Conservation (phyloP, 2,888 invertebrate species). For the Drosophila mercatorum region DNA sequence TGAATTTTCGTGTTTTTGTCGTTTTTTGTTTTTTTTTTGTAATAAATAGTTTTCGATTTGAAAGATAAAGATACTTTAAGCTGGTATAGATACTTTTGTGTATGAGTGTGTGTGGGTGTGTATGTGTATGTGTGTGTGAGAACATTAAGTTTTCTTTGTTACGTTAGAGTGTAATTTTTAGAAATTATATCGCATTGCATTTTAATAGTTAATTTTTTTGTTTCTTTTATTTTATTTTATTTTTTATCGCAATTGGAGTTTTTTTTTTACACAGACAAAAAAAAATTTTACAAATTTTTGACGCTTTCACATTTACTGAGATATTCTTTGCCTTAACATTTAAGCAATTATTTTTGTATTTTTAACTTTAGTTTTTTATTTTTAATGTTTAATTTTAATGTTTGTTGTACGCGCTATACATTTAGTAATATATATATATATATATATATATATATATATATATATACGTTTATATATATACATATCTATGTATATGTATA, state of each 20-base stretch:
- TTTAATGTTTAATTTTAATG: slow-evolving; percentile 25
- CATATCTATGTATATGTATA: slow-evolving; percentile 16
- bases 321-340: slow-evolving; percentile 74
- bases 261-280: slow-evolving; percentile 69
- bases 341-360: slow-evolving; percentile 53
- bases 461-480: slow-evolving; percentile 14
- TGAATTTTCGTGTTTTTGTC: slow-evolving; percentile 53
- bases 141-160: slow-evolving; percentile 69
- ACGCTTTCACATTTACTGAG: slow-evolving; percentile 81
- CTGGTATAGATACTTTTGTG: slow-evolving; percentile 75
- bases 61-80: slow-evolving; percentile 71
- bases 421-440: slow-evolving; percentile 52
- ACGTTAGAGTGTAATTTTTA: slow-evolving; percentile 66
- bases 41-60: slow-evolving; percentile 74
- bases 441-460: slow-evolving; percentile 52
- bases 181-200: slow-evolving; percentile 79
- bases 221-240: slow-evolving; percentile 45
- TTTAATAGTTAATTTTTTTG: slow-evolving; percentile 47
- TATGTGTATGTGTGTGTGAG: slow-evolving; percentile 42
- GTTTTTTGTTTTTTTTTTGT: slow-evolving; percentile 45
- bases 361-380: slow-evolving; percentile 10
- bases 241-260: slow-evolving; percentile 69
- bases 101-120: slow-evolving; percentile 29
- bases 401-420: slow-evolving; percentile 73
- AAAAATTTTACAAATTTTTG: slow-evolving; percentile 78